Base-by-base conservation (phyloP, 2,113 vertebrate species). In the Columbina picui region DNA sequence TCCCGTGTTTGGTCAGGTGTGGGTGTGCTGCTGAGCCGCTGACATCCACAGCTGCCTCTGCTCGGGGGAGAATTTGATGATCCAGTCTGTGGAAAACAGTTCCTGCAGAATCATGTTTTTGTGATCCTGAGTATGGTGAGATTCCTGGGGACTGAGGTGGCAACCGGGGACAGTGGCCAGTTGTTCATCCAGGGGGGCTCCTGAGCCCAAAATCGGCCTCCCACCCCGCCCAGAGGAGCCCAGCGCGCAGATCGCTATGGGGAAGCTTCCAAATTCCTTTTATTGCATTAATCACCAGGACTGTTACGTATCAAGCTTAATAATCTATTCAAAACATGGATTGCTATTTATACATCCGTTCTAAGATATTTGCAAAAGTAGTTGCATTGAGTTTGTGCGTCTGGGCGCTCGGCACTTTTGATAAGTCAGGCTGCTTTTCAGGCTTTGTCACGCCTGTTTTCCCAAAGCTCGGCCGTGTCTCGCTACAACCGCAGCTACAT, bases 101-200 rank as follows among this genome's bases (percentile, higher is more conserved):
- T 34, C 36, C 41, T 53, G 29, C 41, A 20, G 41, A 9, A 10
- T 15, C 8, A 9, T 2, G 14, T 25, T 8, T 4, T 27, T 18
- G 36, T n/a, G 39, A 0, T 26, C 5, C 19, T 1, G 1, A 2
- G 14, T 21, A 3, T 0, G 39, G 36, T 5, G 75, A 36, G 11
- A 22, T 13, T 29, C 15, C 67, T 1, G 67, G 50, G 53, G 67
- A 30, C 43, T 65, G 45, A 3, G 15, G 57, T 1, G 3, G 67
- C 59, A n/a, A 22, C 4, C 2, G 21, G 5, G 36, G 23, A 3
- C 27, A 7, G 60, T 7, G 4, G 2, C 34, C 27, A 3, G 30
- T 10, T 78, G 5, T 12, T 5, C 4, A 10, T 3, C 25, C 50
- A 3, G 4, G 65, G 14, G 39, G 18, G 34, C 10, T 36, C 39